Evolutionary conservation across 2,113 vertebrate genomes (phyloP).

Genomic region (Thomomys bottae): DNA sequence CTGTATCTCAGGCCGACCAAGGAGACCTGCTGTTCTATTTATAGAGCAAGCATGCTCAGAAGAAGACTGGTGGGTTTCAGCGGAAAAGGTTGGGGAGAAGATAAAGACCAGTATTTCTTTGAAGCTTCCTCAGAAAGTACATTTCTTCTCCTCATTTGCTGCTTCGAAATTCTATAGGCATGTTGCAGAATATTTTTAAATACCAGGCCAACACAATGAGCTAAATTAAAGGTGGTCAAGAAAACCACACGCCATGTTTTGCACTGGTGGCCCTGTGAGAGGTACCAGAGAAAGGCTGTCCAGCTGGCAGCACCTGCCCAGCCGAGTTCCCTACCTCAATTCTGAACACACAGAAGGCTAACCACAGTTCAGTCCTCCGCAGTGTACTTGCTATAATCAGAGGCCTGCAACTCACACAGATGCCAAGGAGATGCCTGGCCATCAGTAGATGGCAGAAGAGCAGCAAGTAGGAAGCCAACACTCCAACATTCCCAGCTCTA

Average conservation of each 20-base stretch:
- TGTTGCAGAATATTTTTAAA: constrained; percentile 59
- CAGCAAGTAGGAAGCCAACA: background rate
- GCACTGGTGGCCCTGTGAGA: background rate
- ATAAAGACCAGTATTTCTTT: constrained; percentile 82
- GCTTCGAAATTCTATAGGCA: constrained; percentile 21
- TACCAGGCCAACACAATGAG: constrained; percentile 43
- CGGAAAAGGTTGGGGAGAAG: constrained; percentile 84
- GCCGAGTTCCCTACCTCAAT: background rate
- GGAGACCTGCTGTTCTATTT: constrained; percentile 82
- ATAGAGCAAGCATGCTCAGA: constrained; percentile 82
- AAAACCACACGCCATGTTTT: constrained; percentile 21
- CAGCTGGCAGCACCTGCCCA: background rate
- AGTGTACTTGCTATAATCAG: too few species aligned
- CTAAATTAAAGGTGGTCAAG: constrained; percentile 54
- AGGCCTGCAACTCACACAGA: background rate
- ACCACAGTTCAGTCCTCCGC: background rate
- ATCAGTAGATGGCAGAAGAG: background rate
- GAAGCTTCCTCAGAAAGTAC: constrained; percentile 78
- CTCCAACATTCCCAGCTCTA: background rate
- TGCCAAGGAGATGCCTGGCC: background rate
- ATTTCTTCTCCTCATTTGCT: constrained; percentile 70
- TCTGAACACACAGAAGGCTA: background rate
- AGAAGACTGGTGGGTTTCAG: constrained; percentile 83
- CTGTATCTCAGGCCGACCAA: constrained; percentile 80
- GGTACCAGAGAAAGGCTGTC: constrained; percentile 47